Percentiles rank a stretch among this genome's conserved stretches.
phyloP scores from a whole-genome alignment of 2,888 invertebrate species.

The Diarsia mendica region DNA sequence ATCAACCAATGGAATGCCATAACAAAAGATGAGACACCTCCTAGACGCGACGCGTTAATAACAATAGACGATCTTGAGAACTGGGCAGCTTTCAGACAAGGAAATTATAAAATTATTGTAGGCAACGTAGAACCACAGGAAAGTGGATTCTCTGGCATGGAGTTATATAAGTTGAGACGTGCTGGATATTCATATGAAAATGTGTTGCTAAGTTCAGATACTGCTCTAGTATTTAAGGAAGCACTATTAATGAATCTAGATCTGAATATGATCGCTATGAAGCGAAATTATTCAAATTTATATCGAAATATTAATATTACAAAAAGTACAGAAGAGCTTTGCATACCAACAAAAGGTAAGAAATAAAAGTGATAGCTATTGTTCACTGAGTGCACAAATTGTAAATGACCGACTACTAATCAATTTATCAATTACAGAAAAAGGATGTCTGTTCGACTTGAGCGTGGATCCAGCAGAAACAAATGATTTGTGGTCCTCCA shows the following conservation, averaged over 20 bases:
- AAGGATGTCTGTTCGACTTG: constrained; percentile 77
- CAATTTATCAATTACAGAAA: constrained; percentile 67
- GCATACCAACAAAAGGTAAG: constrained; percentile 74
- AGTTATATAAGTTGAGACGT: constrained; percentile 63
- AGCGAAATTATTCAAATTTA: constrained; percentile 66
- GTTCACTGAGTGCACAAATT: not conserved
- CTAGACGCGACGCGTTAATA: constrained; percentile 85
- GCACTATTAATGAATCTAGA: constrained; percentile 67
- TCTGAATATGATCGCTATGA: constrained; percentile 63
- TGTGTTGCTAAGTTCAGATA: constrained; percentile 70
- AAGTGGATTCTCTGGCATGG: constrained; percentile 69
- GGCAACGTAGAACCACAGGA: constrained; percentile 67
- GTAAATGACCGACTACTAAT: not conserved
- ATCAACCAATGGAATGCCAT: constrained; percentile 91
- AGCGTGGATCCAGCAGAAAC: constrained; percentile 74
- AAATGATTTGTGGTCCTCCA: constrained; percentile 73
- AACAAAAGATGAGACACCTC: constrained; percentile 79
- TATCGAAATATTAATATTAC: constrained; percentile 20
- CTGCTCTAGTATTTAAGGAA: constrained; percentile 71
- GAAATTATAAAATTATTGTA: constrained; percentile 76
- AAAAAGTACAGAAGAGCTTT: constrained; percentile 57
- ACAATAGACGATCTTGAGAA: constrained; percentile 87
- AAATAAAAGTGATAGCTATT: not conserved
- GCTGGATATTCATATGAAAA: constrained; percentile 69
- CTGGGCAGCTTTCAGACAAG: constrained; percentile 79